Evolutionary conservation across 2,113 vertebrate species (phyloP).

Genomic region (Echinops telfairi): DNA sequence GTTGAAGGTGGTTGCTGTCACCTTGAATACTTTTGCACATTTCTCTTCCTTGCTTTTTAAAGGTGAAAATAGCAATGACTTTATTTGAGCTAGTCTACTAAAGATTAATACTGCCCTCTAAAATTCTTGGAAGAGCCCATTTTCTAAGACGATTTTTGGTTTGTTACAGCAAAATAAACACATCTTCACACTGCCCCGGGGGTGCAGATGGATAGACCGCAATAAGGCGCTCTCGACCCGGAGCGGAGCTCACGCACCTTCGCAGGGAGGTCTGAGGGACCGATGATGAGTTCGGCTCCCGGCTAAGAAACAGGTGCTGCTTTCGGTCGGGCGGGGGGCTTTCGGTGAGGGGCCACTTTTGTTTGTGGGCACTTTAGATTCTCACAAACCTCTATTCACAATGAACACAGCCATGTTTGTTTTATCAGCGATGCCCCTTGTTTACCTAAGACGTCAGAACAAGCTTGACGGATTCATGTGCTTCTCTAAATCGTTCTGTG

Average conservation of each 20-base stretch:
- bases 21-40: constrained; percentile 73
- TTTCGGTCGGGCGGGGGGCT: neutral
- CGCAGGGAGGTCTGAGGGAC: neutral
- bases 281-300: neutral
- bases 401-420: neutral
- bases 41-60: constrained; percentile 54
- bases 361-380: neutral
- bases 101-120: constrained; percentile 68
- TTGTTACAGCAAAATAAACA: constrained; percentile 39
- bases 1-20: constrained; percentile 72
- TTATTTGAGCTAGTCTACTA: constrained; percentile 57
- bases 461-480: neutral
- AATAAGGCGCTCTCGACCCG: neutral
- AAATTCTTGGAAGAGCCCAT: constrained; percentile 56
- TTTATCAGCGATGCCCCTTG: neutral
- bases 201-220: constrained; percentile 4
- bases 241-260: neutral
- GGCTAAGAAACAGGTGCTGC: neutral
- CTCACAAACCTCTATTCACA: neutral
- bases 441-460: neutral
- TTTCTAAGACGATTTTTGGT: constrained; percentile 66
- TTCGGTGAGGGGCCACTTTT: neutral
- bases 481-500: neutral
- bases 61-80: constrained; percentile 42
- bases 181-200: neutral